Percentiles rank a stretch among this genome's conserved stretches.
These are phyloP conservation scores for Hyposmocoma kahamanoa DNA, from an alignment of 1,140 invertebrate species.

Conservation along the genomic window DNA sequence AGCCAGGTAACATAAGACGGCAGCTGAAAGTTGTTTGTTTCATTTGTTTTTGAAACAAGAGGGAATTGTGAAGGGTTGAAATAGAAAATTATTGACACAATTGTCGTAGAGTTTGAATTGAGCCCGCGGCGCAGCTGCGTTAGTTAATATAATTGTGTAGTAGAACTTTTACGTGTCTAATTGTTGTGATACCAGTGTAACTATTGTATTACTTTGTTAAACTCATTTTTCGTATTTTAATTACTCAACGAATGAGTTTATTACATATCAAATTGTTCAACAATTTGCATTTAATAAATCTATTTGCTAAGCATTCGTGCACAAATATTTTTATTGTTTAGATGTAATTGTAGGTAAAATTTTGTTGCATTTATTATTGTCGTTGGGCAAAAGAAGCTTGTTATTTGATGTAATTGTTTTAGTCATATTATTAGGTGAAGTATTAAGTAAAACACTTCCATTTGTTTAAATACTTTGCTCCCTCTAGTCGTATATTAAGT, in stretches of 20 bases:
- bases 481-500: constrained; percentile 46
- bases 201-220: constrained; percentile 2
- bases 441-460: constrained; percentile 26
- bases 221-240: constrained; percentile 7
- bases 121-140: constrained; percentile 19
- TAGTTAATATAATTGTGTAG: constrained; percentile 12
- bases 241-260: constrained; percentile 7
- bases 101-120: constrained; percentile 6
- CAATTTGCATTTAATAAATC: constrained; percentile 37
- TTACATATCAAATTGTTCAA: constrained; percentile 43
- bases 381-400: constrained; percentile 2
- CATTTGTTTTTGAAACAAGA: no score
- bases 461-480: constrained; percentile 20
- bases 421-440: constrained; percentile 20
- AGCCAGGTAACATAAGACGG: background rate
- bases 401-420: constrained; percentile 14
- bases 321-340: constrained; percentile 29
- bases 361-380: constrained; percentile 52
- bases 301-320: constrained; percentile 29
- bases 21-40: background rate
- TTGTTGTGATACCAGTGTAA: constrained; percentile 30
- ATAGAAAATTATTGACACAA: no score
- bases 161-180: constrained; percentile 23
- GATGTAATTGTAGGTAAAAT: constrained; percentile 20
- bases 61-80: no score